Evolutionary conservation across 1,140 invertebrate genomes (phyloP).

Genomic region (Eupeodes corollae): DNA sequence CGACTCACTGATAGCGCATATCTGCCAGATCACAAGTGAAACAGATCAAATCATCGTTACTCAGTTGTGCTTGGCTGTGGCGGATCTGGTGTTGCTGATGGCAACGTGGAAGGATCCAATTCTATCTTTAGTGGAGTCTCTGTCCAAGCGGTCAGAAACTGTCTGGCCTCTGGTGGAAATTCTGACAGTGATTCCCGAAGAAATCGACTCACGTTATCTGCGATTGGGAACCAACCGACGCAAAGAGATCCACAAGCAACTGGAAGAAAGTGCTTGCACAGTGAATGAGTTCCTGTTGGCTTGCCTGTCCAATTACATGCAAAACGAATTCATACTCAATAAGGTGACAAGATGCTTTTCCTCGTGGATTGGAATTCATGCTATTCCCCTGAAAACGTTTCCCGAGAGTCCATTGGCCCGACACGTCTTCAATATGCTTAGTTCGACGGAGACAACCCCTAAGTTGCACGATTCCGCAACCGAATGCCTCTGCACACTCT

Average conservation of each 20-base stretch:
- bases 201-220: conserved; percentile 73
- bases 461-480: conserved; percentile 80
- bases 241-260: conserved; percentile 66
- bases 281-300: conserved; percentile 65
- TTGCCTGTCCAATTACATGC: conserved; percentile 48
- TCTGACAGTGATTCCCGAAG: conserved; percentile 90
- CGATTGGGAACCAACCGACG: conserved; percentile 83
- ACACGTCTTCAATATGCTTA: conserved; percentile 57
- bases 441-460: conserved; percentile 50
- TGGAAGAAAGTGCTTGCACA: conserved; percentile 53
- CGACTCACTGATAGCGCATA: conserved; percentile 84
- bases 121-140: conserved; percentile 66
- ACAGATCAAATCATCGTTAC: conserved; percentile 79
- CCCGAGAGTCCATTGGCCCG: conserved; percentile 55
- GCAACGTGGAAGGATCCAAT: conserved; percentile 81
- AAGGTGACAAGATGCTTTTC: conserved; percentile 67
- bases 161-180: conserved; percentile 80
- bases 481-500: conserved; percentile 79
- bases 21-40: conserved; percentile 68
- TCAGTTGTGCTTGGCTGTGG: conserved; percentile 83
- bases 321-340: conserved; percentile 41
- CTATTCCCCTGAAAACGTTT: conserved; percentile 52
- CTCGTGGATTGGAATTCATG: conserved; percentile 64
- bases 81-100: conserved; percentile 92
- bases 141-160: conserved; percentile 50